Evolutionary conservation across 2,888 invertebrate genomes (phyloP).

Genomic region (Microctonus brassicae): DNA sequence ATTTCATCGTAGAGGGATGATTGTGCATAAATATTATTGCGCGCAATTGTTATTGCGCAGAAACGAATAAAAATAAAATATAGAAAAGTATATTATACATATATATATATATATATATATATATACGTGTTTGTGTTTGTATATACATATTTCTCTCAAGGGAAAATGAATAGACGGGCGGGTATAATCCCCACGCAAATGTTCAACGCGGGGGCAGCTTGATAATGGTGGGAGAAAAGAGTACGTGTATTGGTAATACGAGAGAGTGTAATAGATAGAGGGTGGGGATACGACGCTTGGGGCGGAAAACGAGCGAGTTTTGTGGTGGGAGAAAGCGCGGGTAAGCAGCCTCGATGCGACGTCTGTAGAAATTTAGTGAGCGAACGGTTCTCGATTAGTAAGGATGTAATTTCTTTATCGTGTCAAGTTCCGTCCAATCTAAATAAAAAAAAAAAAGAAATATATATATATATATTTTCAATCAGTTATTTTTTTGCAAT

Average conservation of each 20-base stretch:
- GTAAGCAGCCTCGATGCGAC: constrained; percentile 61
- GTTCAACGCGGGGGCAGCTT: constrained; percentile 37
- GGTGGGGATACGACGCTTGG: constrained; percentile 16
- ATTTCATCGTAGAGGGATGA: not conserved
- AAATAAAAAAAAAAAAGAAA: constrained; percentile 11
- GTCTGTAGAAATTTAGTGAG: constrained; percentile 64
- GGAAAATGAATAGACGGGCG: not conserved
- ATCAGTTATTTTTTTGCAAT: not conserved
- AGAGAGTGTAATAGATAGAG: not conserved
- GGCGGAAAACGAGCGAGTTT: constrained; percentile 22
- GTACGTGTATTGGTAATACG: constrained; percentile 29
- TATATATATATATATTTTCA: not conserved
- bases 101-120: too few relatives aligned
- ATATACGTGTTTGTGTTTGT: too few relatives aligned
- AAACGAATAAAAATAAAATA: constrained; percentile 9
- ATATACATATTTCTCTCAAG: not conserved
- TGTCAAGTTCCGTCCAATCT: constrained; percentile 30
- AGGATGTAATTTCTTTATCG: constrained; percentile 55
- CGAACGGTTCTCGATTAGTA: constrained; percentile 64
- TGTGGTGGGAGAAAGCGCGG: constrained; percentile 63
- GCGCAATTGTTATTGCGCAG: not conserved
- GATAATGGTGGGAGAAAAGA: constrained; percentile 18
- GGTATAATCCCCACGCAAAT: constrained; percentile 20
- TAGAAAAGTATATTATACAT: not conserved
- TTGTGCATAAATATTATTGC: not conserved